Conservation (phyloP, 2,888 invertebrate genomes). For the Meghimatium bilineatum region DNA sequence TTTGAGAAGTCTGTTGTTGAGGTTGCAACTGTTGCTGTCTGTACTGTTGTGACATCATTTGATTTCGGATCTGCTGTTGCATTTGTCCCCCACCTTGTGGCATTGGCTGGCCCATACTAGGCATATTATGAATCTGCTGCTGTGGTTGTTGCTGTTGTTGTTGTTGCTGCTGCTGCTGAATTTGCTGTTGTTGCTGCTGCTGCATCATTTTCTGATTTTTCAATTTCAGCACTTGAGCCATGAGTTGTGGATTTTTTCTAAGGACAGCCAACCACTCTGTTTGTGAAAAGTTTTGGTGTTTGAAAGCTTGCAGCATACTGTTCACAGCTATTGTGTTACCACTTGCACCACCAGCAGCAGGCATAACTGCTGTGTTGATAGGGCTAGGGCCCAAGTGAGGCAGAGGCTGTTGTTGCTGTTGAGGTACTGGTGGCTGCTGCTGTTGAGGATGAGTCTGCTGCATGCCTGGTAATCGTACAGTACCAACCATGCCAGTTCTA, state of each 20-base stretch:
- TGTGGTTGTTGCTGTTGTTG: slow-evolving; percentile 57
- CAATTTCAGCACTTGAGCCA: slow-evolving; percentile 96
- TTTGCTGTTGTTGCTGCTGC: slow-evolving; percentile 58
- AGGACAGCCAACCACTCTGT: slow-evolving; percentile 94
- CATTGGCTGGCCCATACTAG: slow-evolving; percentile 63
- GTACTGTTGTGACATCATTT: slow-evolving; percentile 62
- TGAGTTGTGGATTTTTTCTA: slow-evolving; percentile 94
- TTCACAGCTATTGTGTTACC: slow-evolving; percentile 68
- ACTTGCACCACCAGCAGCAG: slow-evolving; percentile 60
- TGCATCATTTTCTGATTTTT: slow-evolving; percentile 70
- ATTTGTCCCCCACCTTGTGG: slow-evolving; percentile 52
- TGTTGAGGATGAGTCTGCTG: slow-evolving; percentile 48
- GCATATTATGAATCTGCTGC: slow-evolving; percentile 57
- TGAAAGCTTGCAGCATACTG: slow-evolving; percentile 90
- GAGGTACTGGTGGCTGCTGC: slow-evolving; percentile 55
- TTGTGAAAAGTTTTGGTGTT: slow-evolving; percentile 92
- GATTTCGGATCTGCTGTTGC: slow-evolving; percentile 62
- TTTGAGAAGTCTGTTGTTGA: slow-evolving; percentile 68
- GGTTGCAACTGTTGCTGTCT: slow-evolving; percentile 69
- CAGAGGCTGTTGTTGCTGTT: slow-evolving; percentile 52
- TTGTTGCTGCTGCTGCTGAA: slow-evolving; percentile 49
- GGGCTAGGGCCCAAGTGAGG: slow-evolving; percentile 62
- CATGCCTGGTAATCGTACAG: slow-evolving; percentile 46
- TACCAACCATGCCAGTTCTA: slow-evolving; percentile 52
- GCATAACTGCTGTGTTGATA: slow-evolving; percentile 64